These are phyloP conservation scores for Plutomurus gul DNA, from an alignment of 1,140 invertebrate species.

Conservation along the genomic window DNA sequence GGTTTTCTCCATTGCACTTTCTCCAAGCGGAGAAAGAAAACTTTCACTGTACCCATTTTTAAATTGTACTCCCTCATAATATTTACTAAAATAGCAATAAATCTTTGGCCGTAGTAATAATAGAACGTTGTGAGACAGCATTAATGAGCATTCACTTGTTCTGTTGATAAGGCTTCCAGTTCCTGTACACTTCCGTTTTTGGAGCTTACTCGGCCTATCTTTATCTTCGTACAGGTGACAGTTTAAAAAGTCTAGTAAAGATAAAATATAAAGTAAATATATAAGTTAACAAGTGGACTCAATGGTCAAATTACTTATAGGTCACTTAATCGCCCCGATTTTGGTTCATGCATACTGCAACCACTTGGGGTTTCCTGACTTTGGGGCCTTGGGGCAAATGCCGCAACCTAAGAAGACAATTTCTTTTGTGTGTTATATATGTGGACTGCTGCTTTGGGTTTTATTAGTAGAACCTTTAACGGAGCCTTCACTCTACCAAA, in stretches of 20 bases:
- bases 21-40: too few species aligned
- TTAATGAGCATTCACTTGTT: too few species aligned
- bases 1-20: too few species aligned
- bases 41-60: too few species aligned
- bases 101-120: too few species aligned
- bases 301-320: too few species aligned
- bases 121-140: too few species aligned
- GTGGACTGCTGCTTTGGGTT: constrained; percentile 80
- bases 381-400: constrained; percentile 74
- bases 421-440: constrained; percentile 68
- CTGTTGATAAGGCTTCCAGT: constrained; percentile 92
- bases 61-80: too few species aligned
- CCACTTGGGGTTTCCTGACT: constrained; percentile 92
- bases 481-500: constrained; percentile 74
- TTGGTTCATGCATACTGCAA: constrained; percentile 92
- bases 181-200: constrained; percentile 88
- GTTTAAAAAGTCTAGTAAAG: too few species aligned
- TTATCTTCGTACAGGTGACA: constrained; percentile 67
- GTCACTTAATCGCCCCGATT: constrained; percentile 86
- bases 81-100: too few species aligned
- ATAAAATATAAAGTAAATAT: too few species aligned
- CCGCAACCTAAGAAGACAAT: constrained; percentile 67
- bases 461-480: constrained; percentile 77
- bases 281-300: too few species aligned
- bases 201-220: constrained; percentile 90